A percentile compares a stretch with the other conserved stretches of the same genome.
phyloP scores from a whole-genome alignment of 2,113 vertebrate species.

The Percopsis transmontana region DNA sequence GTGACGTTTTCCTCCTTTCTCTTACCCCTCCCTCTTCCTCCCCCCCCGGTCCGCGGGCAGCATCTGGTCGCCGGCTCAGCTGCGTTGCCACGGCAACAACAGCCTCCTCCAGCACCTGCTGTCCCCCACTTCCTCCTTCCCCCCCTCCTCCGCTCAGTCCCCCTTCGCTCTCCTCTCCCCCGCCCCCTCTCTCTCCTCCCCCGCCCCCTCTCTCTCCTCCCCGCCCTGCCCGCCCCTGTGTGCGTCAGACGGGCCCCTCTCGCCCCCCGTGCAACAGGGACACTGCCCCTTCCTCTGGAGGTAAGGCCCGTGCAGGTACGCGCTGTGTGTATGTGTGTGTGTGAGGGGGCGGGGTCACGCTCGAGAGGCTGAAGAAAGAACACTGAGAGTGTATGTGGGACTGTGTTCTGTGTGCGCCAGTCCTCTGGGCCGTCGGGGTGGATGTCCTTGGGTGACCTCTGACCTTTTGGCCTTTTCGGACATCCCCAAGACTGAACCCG shows the following conservation, averaged over 20 bases:
- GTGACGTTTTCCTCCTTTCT: conserved; percentile 6
- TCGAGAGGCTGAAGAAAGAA: too few relatives aligned
- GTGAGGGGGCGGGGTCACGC: not conserved
- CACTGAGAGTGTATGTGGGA: too few relatives aligned
- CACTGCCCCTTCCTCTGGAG: conserved; percentile 90
- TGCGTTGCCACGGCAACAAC: conserved; percentile 91
- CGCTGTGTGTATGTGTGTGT: conserved; percentile 11
- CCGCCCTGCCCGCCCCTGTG: conserved; percentile 72
- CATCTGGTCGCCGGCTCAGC: conserved; percentile 90
- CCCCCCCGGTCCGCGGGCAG: conserved; percentile 75
- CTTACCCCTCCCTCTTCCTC: conserved; percentile 13
- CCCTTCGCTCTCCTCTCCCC: conserved; percentile 37
- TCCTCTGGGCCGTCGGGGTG: too few relatives aligned
- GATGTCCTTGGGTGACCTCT: too few relatives aligned
- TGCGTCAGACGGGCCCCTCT: conserved; percentile 81
- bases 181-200: conserved; percentile 41
- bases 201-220: conserved; percentile 47
- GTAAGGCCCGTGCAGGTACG: conserved; percentile 78
- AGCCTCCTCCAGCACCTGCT: conserved; percentile 88
- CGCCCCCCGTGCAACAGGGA: conserved; percentile 84
- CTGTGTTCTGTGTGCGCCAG: too few relatives aligned
- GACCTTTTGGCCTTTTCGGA: too few relatives aligned
- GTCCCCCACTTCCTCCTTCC: conserved; percentile 83
- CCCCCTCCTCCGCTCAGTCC: conserved; percentile 51
- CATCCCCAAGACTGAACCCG: too few relatives aligned